These are phyloP conservation scores for Chalcosyrphus nemorum DNA, from an alignment of 2,888 invertebrate genomes.

Conservation along the genomic window DNA sequence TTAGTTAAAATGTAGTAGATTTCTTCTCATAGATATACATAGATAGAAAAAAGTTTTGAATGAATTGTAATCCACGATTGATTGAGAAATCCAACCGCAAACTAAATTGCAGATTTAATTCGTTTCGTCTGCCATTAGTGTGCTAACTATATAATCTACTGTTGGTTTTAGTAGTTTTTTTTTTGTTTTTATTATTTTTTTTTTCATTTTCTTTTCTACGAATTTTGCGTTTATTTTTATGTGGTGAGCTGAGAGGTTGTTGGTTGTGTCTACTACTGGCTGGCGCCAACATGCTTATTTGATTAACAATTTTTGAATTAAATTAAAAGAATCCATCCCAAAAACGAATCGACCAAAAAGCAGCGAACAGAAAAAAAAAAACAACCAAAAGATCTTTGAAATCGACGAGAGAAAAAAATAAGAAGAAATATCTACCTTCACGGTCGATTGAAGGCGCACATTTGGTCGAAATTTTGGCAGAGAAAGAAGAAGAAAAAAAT, in stretches of 20 bases:
- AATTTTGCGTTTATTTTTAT: constrained; percentile 21
- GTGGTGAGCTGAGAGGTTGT: constrained; percentile 34
- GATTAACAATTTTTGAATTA: constrained; percentile 62
- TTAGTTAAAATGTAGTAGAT: constrained; percentile 6
- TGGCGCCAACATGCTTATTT: constrained; percentile 72
- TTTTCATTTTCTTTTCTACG: constrained; percentile 17
- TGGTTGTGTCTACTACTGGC: constrained; percentile 50
- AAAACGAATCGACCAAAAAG: constrained; percentile 33
- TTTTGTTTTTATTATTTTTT: not conserved
- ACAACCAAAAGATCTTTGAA: constrained; percentile 5
- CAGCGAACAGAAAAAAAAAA: no score
- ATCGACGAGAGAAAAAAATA: not conserved
- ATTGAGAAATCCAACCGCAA: constrained; percentile 21
- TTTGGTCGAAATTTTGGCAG: constrained; percentile 31
- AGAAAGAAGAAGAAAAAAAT: not conserved
- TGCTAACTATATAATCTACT: constrained; percentile 56
- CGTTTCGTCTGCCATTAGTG: constrained; percentile 38
- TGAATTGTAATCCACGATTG: constrained; percentile 13
- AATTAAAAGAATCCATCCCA: constrained; percentile 53
- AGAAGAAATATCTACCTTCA: not conserved
- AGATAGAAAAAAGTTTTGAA: no score
- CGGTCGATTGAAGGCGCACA: constrained; percentile 36
- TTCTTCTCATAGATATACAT: no score
- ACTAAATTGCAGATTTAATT: constrained; percentile 33
- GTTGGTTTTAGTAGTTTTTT: constrained; percentile 15